These are phyloP conservation scores for Trachops cirrhosus DNA, from an alignment of 2,797 vertebrate genomes.

Conservation along the genomic window DNA sequence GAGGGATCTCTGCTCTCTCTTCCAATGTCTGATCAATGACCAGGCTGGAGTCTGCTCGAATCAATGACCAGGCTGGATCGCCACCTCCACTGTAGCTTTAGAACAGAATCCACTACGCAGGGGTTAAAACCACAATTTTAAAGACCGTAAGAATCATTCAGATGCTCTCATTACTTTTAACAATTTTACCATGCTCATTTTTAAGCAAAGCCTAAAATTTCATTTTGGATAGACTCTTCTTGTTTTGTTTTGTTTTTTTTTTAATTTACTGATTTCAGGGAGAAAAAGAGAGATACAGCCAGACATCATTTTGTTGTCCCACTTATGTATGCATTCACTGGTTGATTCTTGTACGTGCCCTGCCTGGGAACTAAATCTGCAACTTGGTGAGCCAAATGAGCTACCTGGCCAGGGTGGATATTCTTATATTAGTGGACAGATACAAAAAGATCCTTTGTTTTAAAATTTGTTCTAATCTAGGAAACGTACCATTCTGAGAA, in stretches of 20 bases:
- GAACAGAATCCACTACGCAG: neutral
- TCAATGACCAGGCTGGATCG: neutral
- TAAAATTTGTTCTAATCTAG: conserved; percentile 12
- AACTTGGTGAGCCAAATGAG: no score
- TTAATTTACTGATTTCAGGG: no score
- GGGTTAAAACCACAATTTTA: conserved; percentile 16
- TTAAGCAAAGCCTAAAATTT: conserved; percentile 31
- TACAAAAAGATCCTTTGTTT: neutral
- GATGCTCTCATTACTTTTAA: neutral
- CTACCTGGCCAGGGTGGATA: no score
- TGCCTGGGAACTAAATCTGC: no score
- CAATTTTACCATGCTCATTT: conserved; percentile 27
- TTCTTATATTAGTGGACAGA: neutral
- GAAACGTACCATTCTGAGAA: neutral
- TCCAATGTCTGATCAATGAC: neutral
- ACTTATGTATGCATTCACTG: no score
- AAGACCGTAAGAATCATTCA: neutral
- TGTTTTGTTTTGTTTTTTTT: no score
- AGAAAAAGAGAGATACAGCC: no score
- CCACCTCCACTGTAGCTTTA: neutral
- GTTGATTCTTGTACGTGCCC: no score
- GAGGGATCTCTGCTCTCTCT: neutral
- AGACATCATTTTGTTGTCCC: no score
- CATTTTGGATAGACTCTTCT: neutral
- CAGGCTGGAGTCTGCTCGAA: neutral